Evolutionary conservation across 35 echinoderm and acorn worm genomes (phyloP).

Genomic region (Diadema setosum): DNA sequence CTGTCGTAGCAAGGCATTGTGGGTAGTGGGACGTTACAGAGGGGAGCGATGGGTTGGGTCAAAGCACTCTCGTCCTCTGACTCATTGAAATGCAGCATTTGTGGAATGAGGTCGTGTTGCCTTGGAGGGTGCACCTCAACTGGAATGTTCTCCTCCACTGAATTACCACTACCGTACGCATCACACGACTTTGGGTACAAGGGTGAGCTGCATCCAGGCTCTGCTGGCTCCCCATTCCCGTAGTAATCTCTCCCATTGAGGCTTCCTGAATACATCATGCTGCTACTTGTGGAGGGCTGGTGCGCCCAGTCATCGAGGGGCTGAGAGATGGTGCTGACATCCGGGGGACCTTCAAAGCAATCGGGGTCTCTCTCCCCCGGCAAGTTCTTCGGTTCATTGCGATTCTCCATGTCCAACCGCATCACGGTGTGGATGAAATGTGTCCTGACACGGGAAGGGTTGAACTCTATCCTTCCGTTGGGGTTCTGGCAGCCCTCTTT

Average conservation of each 20-base stretch:
- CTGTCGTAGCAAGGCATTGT: constrained; percentile 62
- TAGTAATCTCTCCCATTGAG: background rate
- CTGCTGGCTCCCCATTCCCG: background rate
- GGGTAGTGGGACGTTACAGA: constrained; percentile 49
- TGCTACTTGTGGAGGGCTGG: background rate
- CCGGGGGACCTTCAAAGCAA: constrained; percentile 7
- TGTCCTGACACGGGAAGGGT: constrained; percentile 77
- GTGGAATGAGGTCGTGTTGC: constrained; percentile 38
- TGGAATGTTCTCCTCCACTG: constrained; percentile 47
- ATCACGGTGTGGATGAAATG: constrained; percentile 93
- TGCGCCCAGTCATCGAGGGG: constrained; percentile 22
- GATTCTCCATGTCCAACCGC: constrained; percentile 72
- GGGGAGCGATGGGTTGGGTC: constrained; percentile 29
- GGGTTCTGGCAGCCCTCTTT: constrained; percentile 82
- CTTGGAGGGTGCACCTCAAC: constrained; percentile 42
- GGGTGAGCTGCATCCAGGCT: background rate
- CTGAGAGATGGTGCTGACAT: constrained; percentile 2
- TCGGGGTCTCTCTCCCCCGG: background rate
- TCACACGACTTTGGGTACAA: background rate
- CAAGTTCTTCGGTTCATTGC: background rate
- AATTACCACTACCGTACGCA: constrained; percentile 15
- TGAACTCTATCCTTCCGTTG: constrained; percentile 89
- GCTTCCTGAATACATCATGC: constrained; percentile 19
- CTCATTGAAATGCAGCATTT: constrained; percentile 83
- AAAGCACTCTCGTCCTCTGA: constrained; percentile 44